Evolutionary conservation across 2,888 invertebrate species (phyloP).

Genomic region (Drosophila engyochracea): DNA sequence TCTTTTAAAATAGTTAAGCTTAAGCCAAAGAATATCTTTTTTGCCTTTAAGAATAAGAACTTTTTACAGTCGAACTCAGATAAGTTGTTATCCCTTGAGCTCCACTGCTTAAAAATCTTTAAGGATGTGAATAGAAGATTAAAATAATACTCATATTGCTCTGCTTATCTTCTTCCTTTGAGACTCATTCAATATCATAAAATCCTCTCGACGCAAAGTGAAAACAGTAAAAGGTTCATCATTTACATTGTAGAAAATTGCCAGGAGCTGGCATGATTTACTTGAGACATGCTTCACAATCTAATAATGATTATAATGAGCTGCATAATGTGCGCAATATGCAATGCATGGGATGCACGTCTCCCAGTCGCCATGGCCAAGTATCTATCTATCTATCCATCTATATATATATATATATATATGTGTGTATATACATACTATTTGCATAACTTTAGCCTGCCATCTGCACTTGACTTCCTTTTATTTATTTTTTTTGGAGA

Average conservation of each 20-base stretch:
- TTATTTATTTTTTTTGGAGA: background rate
- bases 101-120: background rate
- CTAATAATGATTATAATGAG: slow-evolving; percentile 54
- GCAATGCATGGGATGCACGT: slow-evolving; percentile 18
- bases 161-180: background rate
- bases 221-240: background rate
- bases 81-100: background rate
- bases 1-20: background rate
- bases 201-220: background rate
- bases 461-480: slow-evolving; percentile 46
- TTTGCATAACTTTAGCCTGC: slow-evolving; percentile 55
- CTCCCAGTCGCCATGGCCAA: background rate
- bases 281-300: slow-evolving; percentile 14
- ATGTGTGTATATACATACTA: slow-evolving; percentile 24
- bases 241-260: background rate
- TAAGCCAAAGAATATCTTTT: background rate
- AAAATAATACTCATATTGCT: background rate
- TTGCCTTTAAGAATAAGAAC: background rate
- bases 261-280: slow-evolving; percentile 33
- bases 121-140: background rate
- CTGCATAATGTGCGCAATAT: slow-evolving; percentile 49
- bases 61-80: background rate
- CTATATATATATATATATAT: no score
- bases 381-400: background rate
- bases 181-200: background rate